Conservation (phyloP, 2,888 invertebrate genomes). For the Catocala nupta region DNA sequence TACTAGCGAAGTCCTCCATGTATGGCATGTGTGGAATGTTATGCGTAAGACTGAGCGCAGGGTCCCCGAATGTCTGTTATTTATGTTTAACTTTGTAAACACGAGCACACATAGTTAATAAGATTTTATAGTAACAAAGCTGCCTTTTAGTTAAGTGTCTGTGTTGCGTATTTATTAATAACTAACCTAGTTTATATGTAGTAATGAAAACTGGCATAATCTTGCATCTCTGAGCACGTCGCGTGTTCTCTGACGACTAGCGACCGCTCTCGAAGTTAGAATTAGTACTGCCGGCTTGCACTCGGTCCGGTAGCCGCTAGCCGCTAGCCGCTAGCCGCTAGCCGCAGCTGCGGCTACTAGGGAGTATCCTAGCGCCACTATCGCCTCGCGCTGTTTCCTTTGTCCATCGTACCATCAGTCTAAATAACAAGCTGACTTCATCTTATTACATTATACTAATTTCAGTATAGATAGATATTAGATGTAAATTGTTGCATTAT, state of each 20-base stretch:
- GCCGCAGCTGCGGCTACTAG: too few relatives aligned
- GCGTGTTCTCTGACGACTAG: too few relatives aligned
- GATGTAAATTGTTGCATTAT: slow-evolving; percentile 58
- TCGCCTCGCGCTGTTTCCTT: too few relatives aligned
- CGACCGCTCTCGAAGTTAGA: too few relatives aligned
- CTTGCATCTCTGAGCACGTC: slow-evolving; percentile 21
- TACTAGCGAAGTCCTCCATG: slow-evolving; percentile 41
- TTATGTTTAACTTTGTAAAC: slow-evolving; percentile 54
- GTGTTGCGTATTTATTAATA: slow-evolving; percentile 67
- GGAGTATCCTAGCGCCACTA: too few relatives aligned
- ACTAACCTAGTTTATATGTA: slow-evolving; percentile 47
- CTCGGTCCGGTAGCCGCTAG: too few relatives aligned
- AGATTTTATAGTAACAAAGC: slow-evolving; percentile 64
- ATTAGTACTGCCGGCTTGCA: too few relatives aligned
- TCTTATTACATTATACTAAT: slow-evolving; percentile 23
- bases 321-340: too few relatives aligned
- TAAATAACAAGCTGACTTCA: slow-evolving; percentile 14
- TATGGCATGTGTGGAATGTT: slow-evolving; percentile 35
- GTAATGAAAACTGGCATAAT: slow-evolving; percentile 34
- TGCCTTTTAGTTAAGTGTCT: slow-evolving; percentile 66
- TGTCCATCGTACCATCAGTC: slow-evolving; percentile 21
- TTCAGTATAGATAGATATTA: slow-evolving; percentile 54
- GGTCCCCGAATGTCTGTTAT: slow-evolving; percentile 58
- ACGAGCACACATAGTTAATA: slow-evolving; percentile 59
- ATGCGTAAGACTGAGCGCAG: slow-evolving; percentile 67